Evolutionary conservation across 2,888 invertebrate genomes (phyloP), one percentile per base, ranked within the genome.

Genomic region (Clistopyga incitator): DNA sequence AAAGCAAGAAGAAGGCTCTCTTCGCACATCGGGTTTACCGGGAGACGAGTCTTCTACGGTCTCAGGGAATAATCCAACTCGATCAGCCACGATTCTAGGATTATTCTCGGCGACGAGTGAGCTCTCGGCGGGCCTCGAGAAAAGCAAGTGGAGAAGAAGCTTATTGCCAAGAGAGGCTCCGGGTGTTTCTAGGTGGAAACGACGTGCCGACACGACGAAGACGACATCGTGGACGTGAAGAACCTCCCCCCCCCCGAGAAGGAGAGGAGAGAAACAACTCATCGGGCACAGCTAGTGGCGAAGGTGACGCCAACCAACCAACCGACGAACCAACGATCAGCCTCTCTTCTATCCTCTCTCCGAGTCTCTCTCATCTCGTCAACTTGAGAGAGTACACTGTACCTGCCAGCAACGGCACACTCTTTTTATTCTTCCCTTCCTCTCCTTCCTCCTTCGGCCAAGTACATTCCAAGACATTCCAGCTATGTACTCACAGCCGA

Each of bases 71-170:
- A 64, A 64, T 75, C 75, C 75, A 64, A 75, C 64, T 64, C 75
- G 75, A 75, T 75, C 75, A 34, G 64, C 75, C 61, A 64, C 75
- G 75, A 75, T 75, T 75, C 75, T 75, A 75, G 75, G 75, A 75
- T 75, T 75, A 75, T 75, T 64, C 50, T 64, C 64, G 42, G 34
- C 20, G 71, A 71, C 71, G 71, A 42, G 29, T 64, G 50, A 18
- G 61, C 10, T 34, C 59, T 34, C 8, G 59, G 6, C 18, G 52
- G 0, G 34, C 8, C 29, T 29, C 29, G 61, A 61, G 8, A 42
- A 3, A 50, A 67, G 65, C 20, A 23, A 67, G 13, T 59, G 72
- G 56, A 59, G 72, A 61, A 74, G 72, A 74, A 61, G 47, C 59
- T 74, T 42, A 42, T 38, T 29, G 47, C 29, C 47, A 74, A 74